Evolutionary conservation across 92 coral and sea anemone genomes (phyloP), one percentile per base, ranked within the genome.

Genomic region (Pocillopora grandis): DNA sequence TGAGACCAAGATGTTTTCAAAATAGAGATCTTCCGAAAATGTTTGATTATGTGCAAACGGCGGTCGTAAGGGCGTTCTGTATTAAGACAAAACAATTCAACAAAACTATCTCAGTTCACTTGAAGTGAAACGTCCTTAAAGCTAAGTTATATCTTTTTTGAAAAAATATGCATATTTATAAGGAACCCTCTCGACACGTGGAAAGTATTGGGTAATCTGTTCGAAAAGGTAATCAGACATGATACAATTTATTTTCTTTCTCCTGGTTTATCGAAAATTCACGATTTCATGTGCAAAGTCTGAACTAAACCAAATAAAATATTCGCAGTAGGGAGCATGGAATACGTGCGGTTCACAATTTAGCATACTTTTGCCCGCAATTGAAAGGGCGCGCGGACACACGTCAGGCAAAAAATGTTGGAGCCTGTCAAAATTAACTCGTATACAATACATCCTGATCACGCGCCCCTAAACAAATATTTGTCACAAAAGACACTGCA

Each of bases 401-500:
- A 71, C 86, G 36, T 61, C 23, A 19, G 42, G 20, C 55, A 72
- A 27, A 62, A 81, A 67, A 77, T 35, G 74, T 71, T 48, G 7
- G 10, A 19, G 65, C 79, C 49, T 82, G 79, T 56, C 79, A 82
- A 74, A 71, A 74, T 81, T 71, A 81, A 59, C 70, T 72, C 58
- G 71, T 58, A 72, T 33, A 62, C 71, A 72, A 62, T 82, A 62
- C 71, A 49, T 61, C 72, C 58, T 17, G 56, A 72, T 81, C 85
- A 81, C 85, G 85, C 78, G 85, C 85, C 21, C 72, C 62, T 72
- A 82, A 82, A 82, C 79, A 73, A 82, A 82, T 82, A 82, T 82
- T 90, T 87, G 74, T 79, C 88, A 72, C 88, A 90, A 87, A 69
- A 68, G 88, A 79, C 89, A 82, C 85, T 62, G 62, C 69, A 63